These are phyloP conservation scores for Acronicta leporina DNA, from an alignment of 2,888 invertebrate species.

Conservation along the genomic window DNA sequence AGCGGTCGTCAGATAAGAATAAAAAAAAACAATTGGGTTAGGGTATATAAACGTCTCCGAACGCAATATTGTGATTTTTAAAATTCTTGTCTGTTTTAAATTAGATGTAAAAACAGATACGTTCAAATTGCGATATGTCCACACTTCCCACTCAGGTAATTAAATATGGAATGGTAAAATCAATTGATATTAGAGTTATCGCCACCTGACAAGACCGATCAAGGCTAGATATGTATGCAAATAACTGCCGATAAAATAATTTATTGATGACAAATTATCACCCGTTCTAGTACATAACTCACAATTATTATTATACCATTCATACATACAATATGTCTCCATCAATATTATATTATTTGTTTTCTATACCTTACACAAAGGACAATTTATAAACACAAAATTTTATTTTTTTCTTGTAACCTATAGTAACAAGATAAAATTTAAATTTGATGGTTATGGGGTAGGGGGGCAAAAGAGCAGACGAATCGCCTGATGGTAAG, in stretches of 20 bases:
- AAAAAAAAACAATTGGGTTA: too few relatives aligned
- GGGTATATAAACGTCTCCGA: too few relatives aligned
- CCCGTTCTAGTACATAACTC: constrained; percentile 26
- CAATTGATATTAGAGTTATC: neutral
- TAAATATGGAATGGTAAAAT: neutral
- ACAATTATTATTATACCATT: constrained; percentile 30
- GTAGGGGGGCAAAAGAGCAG: too few relatives aligned
- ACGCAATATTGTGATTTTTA: too few relatives aligned
- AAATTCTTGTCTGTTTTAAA: too few relatives aligned
- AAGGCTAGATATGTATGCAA: constrained; percentile 19
- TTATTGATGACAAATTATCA: constrained; percentile 30
- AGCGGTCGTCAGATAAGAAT: too few relatives aligned
- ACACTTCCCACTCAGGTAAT: neutral
- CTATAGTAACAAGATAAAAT: too few relatives aligned
- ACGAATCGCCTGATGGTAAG: too few relatives aligned
- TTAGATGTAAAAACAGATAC: too few relatives aligned
- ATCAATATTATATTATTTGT: constrained; percentile 7
- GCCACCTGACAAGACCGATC: constrained; percentile 2
- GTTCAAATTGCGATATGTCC: neutral
- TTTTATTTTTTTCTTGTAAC: too few relatives aligned
- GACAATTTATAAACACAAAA: neutral
- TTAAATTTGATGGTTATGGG: too few relatives aligned
- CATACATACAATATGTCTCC: constrained; percentile 3
- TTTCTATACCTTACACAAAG: constrained; percentile 6
- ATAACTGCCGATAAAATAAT: constrained; percentile 28